These are phyloP conservation scores for Mionectes olivaceus DNA, from an alignment of 2,797 vertebrate genomes.

Conservation along the genomic window DNA sequence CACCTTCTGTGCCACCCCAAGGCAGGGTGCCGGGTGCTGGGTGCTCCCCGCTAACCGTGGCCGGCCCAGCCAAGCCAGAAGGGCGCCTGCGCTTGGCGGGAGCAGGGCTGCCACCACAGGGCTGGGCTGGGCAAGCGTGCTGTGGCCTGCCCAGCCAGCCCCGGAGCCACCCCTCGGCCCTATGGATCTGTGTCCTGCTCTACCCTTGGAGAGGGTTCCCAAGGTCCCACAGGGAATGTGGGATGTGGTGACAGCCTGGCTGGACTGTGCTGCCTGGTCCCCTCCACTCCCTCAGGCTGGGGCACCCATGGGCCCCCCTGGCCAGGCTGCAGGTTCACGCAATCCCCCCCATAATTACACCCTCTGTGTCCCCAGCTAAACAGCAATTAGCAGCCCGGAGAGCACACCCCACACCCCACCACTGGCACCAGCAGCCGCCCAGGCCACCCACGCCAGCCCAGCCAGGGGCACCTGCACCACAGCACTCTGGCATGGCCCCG, in stretches of 20 bases:
- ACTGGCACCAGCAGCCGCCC: slow-evolving; percentile 22
- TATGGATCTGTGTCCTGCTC: neutral
- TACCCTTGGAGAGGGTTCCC: neutral
- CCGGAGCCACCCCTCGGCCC: neutral
- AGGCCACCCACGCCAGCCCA: neutral
- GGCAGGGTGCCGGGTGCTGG: neutral
- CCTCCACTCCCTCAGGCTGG: neutral
- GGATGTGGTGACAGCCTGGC: neutral
- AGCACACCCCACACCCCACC: slow-evolving; percentile 8
- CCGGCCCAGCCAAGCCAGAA: neutral
- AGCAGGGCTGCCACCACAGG: slow-evolving; percentile 3
- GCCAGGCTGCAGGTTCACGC: neutral
- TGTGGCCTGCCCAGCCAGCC: neutral
- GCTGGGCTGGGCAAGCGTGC: slow-evolving; percentile 2
- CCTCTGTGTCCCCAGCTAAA: slow-evolving; percentile 28
- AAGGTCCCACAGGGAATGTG: neutral
- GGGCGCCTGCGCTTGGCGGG: neutral
- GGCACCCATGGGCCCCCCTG: neutral
- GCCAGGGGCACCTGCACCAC: neutral
- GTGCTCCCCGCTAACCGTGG: neutral
- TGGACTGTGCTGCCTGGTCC: neutral
- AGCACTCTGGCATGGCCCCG: neutral
- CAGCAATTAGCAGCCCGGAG: slow-evolving; percentile 33
- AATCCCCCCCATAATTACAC: slow-evolving; percentile 29
- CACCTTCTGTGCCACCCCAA: neutral